Evolutionary conservation across 2,888 invertebrate species (phyloP).

Genomic region (Philhelius pedissequus): DNA sequence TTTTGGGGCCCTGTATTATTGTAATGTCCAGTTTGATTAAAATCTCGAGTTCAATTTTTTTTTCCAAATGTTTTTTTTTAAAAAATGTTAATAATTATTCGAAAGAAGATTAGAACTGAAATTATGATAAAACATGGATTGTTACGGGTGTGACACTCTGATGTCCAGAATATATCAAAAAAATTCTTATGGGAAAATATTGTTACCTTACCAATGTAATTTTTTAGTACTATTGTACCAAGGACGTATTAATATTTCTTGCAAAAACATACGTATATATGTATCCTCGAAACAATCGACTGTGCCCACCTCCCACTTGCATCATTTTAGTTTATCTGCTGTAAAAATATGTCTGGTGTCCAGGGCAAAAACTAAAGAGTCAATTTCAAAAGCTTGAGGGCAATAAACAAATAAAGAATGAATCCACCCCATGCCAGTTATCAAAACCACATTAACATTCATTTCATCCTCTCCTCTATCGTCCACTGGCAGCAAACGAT

Average conservation of each 20-base stretch:
- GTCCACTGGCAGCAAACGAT: constrained; percentile 18
- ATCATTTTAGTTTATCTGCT: neutral
- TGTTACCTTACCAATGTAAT: no score
- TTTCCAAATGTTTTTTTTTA: no score
- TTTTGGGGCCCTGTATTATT: no score
- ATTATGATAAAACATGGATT: no score
- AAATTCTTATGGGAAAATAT: no score
- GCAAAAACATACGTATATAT: neutral
- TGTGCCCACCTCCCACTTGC: neutral
- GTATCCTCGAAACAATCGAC: neutral
- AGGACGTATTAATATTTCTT: neutral
- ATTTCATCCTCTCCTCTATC: neutral
- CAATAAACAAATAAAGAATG: constrained; percentile 55
- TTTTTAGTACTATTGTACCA: no score
- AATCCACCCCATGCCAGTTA: constrained; percentile 51
- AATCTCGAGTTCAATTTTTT: no score
- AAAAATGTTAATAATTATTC: no score
- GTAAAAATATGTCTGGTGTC: neutral
- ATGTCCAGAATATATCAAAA: no score
- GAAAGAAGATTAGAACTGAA: no score
- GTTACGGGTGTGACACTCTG: no score
- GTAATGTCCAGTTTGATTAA: no score
- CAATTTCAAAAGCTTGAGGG: constrained; percentile 26
- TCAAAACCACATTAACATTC: neutral
- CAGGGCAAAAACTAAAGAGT: neutral